Evolutionary conservation across 2,888 invertebrate species (phyloP), one percentile per base, ranked within the genome.

Genomic region (Ectemnius lituratus): DNA sequence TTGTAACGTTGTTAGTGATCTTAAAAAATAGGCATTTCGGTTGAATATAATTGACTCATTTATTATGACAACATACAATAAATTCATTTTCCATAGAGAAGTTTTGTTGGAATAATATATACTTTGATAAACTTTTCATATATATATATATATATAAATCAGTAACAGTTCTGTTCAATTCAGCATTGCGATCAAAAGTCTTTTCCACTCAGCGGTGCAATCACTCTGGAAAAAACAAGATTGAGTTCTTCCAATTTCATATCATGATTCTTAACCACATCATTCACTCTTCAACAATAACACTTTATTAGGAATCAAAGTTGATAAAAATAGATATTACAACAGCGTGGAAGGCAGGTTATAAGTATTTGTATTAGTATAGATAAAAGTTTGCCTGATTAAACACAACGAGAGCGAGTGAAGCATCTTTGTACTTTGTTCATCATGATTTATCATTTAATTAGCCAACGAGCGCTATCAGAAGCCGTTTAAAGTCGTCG

Each of bases 391-490:
- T 47, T 14, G 62, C 78, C 13, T 68, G 78, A 68, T 72, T 71
- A 77, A 63, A 70, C 45, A 74, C 60, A 67, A 57, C 66, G 27
- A 57, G 58, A 46, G 23, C 47, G 57, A 62, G n/a, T 37, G 49
- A 28, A 28, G 57, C 68, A 14, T 52, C 14, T 8, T 59, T 46
- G 59, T 80, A 61, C 64, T 59, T 58, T 65, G 16, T 52, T 60
- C 77, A 70, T 64, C 70, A 76, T 37, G 11, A 8, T 37, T 37
- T 37, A 37, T 37, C 8, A 68, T 80, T 75, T 78, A 76, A 84
- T 88, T 89, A 90, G 87, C 88, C 85, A 86, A 89, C 84, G 78
- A 91, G 82, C 74, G 88, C 81, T 81, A 90, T 88, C 85, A 90
- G 87, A 85, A 90, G 89, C 79, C 84, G 83, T 87, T 91, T 90